A percentile compares a stretch with the other conserved stretches of the same genome.
Conservation (phyloP, 2,888 invertebrate species). For the Zaprionus obscuricornis region DNA sequence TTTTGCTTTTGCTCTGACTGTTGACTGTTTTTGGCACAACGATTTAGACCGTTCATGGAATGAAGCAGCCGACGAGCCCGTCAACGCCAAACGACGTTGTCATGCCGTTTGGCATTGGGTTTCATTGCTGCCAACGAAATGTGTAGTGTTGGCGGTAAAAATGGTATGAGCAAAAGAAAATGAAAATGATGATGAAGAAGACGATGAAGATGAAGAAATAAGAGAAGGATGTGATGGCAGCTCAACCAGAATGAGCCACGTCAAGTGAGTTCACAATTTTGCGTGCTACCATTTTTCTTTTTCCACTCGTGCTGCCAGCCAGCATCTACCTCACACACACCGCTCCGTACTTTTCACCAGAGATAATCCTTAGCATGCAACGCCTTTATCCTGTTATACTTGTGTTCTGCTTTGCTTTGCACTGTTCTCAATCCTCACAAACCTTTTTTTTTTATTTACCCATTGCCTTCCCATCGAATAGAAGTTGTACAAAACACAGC, state of each 20-base stretch:
- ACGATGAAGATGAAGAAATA: not conserved
- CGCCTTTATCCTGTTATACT: conserved; percentile 79
- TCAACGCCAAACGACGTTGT: conserved; percentile 67
- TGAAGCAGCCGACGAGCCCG: conserved; percentile 49
- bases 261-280: conserved; percentile 79
- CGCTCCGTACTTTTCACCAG: conserved; percentile 25
- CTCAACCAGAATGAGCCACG: conserved; percentile 75
- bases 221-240: conserved; percentile 27
- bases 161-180: too few species aligned
- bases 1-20: conserved; percentile 5
- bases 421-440: conserved; percentile 9
- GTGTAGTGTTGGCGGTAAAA: not conserved
- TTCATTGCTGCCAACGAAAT: conserved; percentile 1
- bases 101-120: conserved; percentile 58
- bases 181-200: not conserved
- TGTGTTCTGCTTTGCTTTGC: conserved; percentile 52
- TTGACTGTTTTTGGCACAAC: conserved; percentile 48
- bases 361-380: conserved; percentile 78
- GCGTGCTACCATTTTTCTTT: conserved; percentile 78
- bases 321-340: conserved; percentile 31
- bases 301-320: conserved; percentile 12
- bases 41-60: conserved; percentile 61
- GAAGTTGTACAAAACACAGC: too few species aligned
- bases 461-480: too few species aligned
- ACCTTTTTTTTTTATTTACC: not conserved